Conservation (phyloP, 2,113 vertebrate genomes). For the Bolborhynchus lineola region DNA sequence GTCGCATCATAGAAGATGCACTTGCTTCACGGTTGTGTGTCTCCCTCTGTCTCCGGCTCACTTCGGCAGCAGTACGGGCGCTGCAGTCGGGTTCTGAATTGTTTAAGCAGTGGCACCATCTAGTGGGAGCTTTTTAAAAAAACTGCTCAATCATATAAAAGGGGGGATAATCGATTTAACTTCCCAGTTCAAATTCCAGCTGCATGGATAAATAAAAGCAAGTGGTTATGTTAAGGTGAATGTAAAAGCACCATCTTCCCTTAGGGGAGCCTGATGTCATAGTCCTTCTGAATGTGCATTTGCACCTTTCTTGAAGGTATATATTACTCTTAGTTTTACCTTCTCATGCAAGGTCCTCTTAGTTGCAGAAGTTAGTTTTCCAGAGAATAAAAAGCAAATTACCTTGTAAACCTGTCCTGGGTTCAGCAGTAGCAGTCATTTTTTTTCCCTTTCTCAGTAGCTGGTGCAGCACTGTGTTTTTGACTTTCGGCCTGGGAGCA, state of each 20-base stretch:
- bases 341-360: slow-evolving; percentile 67
- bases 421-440: no score
- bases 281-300: not conserved
- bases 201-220: not conserved
- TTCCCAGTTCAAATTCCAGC: not conserved
- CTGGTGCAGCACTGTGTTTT: no score
- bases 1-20: not conserved
- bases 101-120: slow-evolving; percentile 26
- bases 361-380: slow-evolving; percentile 73
- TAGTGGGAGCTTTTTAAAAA: not conserved
- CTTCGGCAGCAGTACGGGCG: not conserved
- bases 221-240: not conserved
- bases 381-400: slow-evolving; percentile 38
- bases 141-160: not conserved
- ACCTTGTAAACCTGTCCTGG: no score
- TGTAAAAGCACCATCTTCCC: not conserved
- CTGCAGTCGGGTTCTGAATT: not conserved
- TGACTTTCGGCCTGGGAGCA: no score
- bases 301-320: slow-evolving; percentile 46
- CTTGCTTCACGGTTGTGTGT: not conserved
- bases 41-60: rapidly evolving
- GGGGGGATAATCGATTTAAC: not conserved
- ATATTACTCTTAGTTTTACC: slow-evolving; percentile 68
- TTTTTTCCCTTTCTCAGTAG: no score
- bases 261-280: not conserved